Base-by-base conservation (phyloP, 2,113 vertebrate genomes). In the Rousettus leschenaultii region DNA sequence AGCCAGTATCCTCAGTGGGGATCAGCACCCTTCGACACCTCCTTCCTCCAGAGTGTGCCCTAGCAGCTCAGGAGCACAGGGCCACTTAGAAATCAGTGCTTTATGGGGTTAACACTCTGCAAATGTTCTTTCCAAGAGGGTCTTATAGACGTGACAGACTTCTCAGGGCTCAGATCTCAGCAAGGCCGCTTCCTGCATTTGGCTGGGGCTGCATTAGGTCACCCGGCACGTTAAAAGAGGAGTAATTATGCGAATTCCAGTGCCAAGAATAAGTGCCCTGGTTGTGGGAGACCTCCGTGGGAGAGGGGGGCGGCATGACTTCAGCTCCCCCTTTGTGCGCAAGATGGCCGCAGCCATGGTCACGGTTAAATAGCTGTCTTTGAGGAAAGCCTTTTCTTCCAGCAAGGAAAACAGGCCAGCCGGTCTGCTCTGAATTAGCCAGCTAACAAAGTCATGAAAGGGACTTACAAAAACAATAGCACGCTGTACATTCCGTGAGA, bases 391-490 rank as follows among this genome's bases (percentile, higher is more conserved):
- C 98, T 98, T 98, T 98, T 98, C 98, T 98, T 97, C 91, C 96
- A 73, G 96, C 96, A 97, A 96, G 94, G 97, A 97, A 98, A 98
- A 95, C 95, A 97, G 98, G 97, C 97, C 96, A 96, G 97, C 97
- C 96, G 95, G 97, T 96, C 97, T 97, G 95, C 97, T 98, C 98
- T 97, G 98, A 98, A 98, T 98, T 97, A 98, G 98, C 96, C 97
- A 95, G 95, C 98, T 98, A 91, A 98, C 93, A 96, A 93, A 97
- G 97, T 98, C 97, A 96, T 98, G 98, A 99, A 98, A 99, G 98
- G 98, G 98, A 97, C 98, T 99, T 98, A 96, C 24, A 14, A 94
- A 97, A 98, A 99, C 99, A 99, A 99, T 98, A 98, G 98, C 92
- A 96, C 91, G 97, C 98, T 99, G 98, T 99, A 94, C 98, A 83